Evolutionary conservation across 2,888 invertebrate species (phyloP).

Genomic region (Agrochola circellaris): DNA sequence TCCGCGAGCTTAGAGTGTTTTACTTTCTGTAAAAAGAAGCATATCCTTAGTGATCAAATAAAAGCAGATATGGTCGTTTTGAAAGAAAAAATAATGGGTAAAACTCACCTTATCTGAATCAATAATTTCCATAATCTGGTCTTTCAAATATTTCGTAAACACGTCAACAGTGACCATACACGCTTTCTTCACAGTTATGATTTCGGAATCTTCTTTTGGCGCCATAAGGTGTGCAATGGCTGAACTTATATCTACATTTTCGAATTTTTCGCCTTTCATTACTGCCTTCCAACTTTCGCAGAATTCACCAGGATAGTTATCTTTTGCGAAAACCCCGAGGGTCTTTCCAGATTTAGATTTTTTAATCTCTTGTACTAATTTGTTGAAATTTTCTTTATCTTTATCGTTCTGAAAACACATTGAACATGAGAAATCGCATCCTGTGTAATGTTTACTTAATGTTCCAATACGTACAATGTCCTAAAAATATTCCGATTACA

Average conservation of each 20-base stretch:
- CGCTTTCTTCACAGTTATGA: conserved; percentile 97
- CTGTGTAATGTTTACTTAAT: not conserved
- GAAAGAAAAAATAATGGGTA: not conserved
- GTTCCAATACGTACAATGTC: conserved; percentile 17
- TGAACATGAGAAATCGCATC: conserved; percentile 17
- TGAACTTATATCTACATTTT: conserved; percentile 96
- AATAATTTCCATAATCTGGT: conserved; percentile 99
- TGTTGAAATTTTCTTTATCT: conserved; percentile 97
- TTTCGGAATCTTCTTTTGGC: conserved; percentile 98
- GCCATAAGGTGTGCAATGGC: conserved; percentile 97
- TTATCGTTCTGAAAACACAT: conserved; percentile 93
- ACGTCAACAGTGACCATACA: conserved; percentile 98
- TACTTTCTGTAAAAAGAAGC: conserved; percentile 93
- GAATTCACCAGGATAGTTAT: conserved; percentile 98
- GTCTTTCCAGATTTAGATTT: conserved; percentile 96
- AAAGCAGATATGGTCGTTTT: not conserved
- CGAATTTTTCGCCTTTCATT: conserved; percentile 94
- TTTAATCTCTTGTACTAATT: conserved; percentile 95
- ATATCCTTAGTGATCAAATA: not conserved
- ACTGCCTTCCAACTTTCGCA: conserved; percentile 97
- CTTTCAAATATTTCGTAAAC: conserved; percentile 98
- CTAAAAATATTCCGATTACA: conserved; percentile 15
- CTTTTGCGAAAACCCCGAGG: conserved; percentile 97
- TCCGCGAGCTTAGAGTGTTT: conserved; percentile 98
- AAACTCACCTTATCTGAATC: conserved; percentile 96